Percentiles rank a stretch among this genome's conserved stretches.
Conservation (phyloP, 2,113 vertebrate species). For the Mesocricetus auratus region DNA sequence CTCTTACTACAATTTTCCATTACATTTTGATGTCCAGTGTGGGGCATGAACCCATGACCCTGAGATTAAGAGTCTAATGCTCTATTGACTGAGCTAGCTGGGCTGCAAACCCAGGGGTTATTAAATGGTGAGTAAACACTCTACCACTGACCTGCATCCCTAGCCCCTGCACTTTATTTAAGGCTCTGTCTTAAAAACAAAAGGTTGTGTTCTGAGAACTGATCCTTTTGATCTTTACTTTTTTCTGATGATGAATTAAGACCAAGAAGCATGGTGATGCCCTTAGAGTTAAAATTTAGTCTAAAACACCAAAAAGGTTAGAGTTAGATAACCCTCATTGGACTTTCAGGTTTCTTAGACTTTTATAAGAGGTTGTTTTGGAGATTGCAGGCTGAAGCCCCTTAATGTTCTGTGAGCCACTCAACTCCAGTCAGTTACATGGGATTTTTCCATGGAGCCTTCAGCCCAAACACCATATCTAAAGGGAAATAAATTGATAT, state of each 20-base stretch:
- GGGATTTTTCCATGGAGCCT: not conserved
- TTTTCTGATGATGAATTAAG: not conserved
- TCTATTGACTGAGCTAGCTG: too few species aligned
- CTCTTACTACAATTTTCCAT: too few species aligned
- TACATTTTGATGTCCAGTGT: too few species aligned
- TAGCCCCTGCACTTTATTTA: not conserved
- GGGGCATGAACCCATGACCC: too few species aligned
- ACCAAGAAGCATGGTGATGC: not conserved
- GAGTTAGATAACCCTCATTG: not conserved
- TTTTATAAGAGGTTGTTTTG: conserved; percentile 48
- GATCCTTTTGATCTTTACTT: conserved; percentile 29
- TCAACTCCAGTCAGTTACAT: not conserved
- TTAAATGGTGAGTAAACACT: not conserved
- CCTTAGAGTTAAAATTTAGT: conserved; percentile 13
- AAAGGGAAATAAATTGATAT: not conserved
- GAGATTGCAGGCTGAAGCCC: not conserved
- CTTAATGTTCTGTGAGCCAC: not conserved
- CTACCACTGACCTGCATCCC: not conserved
- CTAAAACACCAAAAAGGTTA: not conserved
- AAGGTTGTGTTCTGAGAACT: conserved; percentile 39
- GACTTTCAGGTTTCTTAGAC: conserved; percentile 24
- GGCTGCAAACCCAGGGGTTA: not conserved
- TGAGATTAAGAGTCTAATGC: too few species aligned
- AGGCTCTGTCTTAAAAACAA: not conserved
- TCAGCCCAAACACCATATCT: not conserved